These are phyloP conservation scores for Montipora capricornis DNA, from an alignment of 64 coral and sea anemone species.

Conservation along the genomic window DNA sequence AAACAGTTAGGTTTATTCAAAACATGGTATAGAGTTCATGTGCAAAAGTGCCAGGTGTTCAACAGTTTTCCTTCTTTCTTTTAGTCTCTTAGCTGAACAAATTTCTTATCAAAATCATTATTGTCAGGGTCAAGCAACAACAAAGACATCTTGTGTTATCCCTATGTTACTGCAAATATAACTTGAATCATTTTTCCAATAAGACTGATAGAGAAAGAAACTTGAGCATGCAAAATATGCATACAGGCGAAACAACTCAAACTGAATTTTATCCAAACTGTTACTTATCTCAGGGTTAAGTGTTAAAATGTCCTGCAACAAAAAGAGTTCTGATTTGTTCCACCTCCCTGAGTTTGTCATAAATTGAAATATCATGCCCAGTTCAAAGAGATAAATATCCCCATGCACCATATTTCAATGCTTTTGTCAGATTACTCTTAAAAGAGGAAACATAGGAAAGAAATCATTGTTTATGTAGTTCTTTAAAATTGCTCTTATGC, in stretches of 20 bases:
- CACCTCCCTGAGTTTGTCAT: neutral
- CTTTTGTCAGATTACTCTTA: neutral
- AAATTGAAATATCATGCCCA: neutral
- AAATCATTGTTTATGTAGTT: too few relatives aligned
- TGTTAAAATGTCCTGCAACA: too few relatives aligned
- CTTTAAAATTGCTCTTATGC: too few relatives aligned
- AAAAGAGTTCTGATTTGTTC: neutral
- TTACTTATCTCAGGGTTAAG: neutral
- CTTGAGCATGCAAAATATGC: neutral
- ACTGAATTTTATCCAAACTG: neutral
- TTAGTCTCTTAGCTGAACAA: conserved; percentile 4
- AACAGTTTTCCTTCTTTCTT: neutral
- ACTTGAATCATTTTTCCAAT: too few relatives aligned
- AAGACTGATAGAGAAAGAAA: too few relatives aligned
- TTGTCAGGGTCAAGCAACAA: neutral
- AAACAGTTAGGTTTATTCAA: conserved; percentile 23
- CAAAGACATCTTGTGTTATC: neutral
- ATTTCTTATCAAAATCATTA: conserved; percentile 16
- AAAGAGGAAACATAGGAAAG: neutral
- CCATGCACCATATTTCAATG: conserved; percentile 11
- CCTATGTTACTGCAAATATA: neutral
- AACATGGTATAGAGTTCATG: neutral
- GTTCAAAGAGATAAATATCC: conserved; percentile 3
- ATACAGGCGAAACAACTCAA: neutral
- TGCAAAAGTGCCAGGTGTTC: neutral